phyloP scores from a whole-genome alignment of 2,113 vertebrate species.

The Lepus americanus region DNA sequence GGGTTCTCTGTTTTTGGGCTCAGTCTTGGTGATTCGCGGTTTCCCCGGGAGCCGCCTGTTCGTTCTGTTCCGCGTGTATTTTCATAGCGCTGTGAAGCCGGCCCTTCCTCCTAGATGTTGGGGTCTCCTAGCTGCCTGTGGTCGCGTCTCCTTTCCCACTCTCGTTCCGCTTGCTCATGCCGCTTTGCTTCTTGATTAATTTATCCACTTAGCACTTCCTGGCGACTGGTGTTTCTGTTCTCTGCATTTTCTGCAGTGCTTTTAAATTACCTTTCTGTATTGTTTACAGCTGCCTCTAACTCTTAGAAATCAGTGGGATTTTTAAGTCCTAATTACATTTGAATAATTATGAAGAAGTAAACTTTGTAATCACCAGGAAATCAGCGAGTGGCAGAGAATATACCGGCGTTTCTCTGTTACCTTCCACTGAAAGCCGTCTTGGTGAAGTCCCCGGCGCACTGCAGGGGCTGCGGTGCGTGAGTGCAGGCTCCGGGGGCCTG shows the following conservation, averaged over 20 bases:
- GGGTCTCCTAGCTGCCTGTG: fast-evolving
- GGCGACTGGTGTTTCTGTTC: background rate
- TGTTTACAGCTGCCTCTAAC: background rate
- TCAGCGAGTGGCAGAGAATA: background rate
- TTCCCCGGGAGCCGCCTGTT: background rate
- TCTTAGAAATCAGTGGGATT: background rate
- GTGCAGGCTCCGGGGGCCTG: background rate
- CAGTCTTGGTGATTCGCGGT: too few species aligned
- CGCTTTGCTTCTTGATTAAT: background rate
- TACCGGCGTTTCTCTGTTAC: background rate
- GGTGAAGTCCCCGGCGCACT: background rate
- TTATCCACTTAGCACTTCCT: background rate
- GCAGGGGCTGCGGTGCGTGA: fast-evolving
- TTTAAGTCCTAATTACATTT: background rate
- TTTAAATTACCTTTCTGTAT: background rate
- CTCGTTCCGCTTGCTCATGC: background rate
- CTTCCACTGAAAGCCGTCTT: too few species aligned
- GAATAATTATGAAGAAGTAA: background rate
- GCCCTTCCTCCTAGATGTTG: too few species aligned
- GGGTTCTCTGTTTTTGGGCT: background rate
- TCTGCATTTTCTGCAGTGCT: background rate
- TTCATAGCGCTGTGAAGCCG: background rate
- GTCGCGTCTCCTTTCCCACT: background rate
- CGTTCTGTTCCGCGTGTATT: background rate
- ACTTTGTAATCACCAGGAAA: background rate